These are phyloP conservation scores for Chloroceryle aenea DNA, from an alignment of 2,113 vertebrate genomes.

Conservation along the genomic window DNA sequence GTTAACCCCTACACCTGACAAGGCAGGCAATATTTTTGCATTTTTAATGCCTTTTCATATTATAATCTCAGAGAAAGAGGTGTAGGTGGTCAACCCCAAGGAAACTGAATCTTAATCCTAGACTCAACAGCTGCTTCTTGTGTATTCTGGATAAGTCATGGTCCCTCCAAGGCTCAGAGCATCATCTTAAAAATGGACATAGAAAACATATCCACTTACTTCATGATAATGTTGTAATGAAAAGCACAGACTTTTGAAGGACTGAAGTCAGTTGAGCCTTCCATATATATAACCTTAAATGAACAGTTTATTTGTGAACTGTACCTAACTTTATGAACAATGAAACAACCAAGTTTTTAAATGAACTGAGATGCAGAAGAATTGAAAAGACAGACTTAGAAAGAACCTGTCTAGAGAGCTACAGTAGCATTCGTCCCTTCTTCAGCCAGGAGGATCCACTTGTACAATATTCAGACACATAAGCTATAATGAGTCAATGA, in stretches of 20 bases:
- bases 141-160: background rate
- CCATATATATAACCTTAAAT: background rate
- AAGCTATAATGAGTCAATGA: background rate
- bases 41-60: background rate
- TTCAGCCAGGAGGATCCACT: background rate
- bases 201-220: background rate
- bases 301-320: background rate
- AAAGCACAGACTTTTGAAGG: background rate
- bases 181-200: background rate
- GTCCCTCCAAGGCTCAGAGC: background rate
- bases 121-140: background rate
- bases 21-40: background rate
- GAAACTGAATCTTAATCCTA: background rate
- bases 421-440: background rate
- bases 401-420: background rate
- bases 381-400: background rate
- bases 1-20: background rate
- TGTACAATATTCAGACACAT: accelerated
- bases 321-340: background rate
- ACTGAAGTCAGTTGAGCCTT: background rate
- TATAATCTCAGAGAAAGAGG: background rate
- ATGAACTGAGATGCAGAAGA: background rate
- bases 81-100: background rate
- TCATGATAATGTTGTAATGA: background rate
- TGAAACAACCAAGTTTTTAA: background rate